Conservation (phyloP, 1,140 invertebrate genomes). For the Plutomurus gul region DNA sequence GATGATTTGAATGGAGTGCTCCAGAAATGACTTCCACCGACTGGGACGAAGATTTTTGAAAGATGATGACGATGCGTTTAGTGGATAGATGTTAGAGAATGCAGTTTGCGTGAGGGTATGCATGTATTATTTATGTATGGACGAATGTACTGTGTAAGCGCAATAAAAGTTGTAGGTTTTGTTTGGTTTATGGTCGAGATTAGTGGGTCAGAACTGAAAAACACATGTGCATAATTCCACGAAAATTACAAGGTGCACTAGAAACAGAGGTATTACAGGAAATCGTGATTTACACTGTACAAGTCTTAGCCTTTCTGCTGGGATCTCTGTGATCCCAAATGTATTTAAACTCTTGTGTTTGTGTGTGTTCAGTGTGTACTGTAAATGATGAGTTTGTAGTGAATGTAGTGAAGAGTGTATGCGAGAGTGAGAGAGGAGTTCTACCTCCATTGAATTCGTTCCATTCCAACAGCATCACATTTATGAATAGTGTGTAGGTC, state of each 20-base stretch:
- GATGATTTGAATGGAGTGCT: no score
- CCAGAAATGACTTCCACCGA: no score
- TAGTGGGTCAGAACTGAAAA: conserved; percentile 13
- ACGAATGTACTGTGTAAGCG: no score
- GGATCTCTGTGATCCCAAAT: background rate
- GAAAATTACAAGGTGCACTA: conserved; percentile 10
- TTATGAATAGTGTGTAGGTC: conserved; percentile 22
- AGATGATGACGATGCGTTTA: no score
- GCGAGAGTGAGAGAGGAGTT: background rate
- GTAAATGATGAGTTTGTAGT: no score
- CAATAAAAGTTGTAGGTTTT: no score
- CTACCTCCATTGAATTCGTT: background rate
- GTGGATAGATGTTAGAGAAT: background rate
- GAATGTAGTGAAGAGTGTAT: background rate
- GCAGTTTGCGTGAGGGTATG: background rate
- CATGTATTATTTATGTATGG: no score
- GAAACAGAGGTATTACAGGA: background rate
- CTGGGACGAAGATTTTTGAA: no score
- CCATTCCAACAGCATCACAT: background rate
- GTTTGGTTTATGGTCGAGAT: conserved; percentile 1
- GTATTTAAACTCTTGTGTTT: background rate
- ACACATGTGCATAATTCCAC: conserved; percentile 6
- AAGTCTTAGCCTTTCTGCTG: no score
- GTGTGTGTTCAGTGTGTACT: no score
- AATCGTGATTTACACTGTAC: background rate